phyloP scores from a whole-genome alignment of 2,113 vertebrate species.

The Mixornis gularis region DNA sequence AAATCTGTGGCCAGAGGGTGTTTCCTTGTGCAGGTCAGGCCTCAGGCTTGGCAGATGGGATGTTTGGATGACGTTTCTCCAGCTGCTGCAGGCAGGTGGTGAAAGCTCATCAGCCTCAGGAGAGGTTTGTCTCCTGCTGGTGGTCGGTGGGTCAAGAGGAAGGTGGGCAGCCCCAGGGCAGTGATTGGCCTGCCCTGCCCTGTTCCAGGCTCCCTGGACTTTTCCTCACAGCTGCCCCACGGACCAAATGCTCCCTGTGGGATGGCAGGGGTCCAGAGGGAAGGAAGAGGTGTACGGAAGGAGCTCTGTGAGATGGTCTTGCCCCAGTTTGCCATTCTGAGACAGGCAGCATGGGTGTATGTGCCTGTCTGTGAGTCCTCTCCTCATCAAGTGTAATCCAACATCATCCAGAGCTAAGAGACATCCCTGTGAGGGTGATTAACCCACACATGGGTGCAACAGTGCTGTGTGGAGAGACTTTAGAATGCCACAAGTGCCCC shows the following conservation, averaged over 20 bases:
- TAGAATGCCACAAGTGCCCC: neutral
- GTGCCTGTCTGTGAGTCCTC: neutral
- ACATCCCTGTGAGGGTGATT: neutral
- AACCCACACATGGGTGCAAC: neutral
- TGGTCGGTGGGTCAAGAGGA: neutral
- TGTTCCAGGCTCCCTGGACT: neutral
- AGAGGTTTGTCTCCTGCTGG: neutral
- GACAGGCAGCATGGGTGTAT: neutral
- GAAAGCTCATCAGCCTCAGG: neutral
- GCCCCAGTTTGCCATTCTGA: neutral
- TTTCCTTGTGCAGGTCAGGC: neutral
- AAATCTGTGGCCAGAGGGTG: neutral
- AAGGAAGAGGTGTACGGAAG: neutral
- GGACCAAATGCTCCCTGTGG: accelerated
- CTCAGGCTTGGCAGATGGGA: neutral
- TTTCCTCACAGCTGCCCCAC: neutral
- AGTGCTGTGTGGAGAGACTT: accelerated
- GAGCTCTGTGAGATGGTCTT: neutral
- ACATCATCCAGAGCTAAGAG: neutral
- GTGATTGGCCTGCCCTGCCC: neutral
- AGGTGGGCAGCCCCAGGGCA: neutral
- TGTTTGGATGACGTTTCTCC: neutral
- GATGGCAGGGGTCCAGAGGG: neutral
- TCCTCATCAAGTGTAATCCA: neutral
- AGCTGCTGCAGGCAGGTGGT: neutral